Conservation (phyloP, 2,888 invertebrate species). For the Andrena fulva region DNA sequence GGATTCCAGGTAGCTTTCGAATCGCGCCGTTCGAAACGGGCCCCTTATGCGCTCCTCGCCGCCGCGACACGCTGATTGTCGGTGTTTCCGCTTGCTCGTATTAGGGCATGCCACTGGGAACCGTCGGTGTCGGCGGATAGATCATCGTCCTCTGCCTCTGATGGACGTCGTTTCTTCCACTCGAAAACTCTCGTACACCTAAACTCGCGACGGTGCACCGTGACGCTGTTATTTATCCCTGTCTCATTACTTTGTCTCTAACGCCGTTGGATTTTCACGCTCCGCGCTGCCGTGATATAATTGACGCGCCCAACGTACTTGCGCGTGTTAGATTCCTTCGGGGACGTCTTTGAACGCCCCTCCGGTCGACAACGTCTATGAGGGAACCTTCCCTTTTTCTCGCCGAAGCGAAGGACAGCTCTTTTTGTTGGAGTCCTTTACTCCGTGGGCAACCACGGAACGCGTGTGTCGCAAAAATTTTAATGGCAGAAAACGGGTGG, state of each 20-base stretch:
- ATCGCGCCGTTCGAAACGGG: constrained; percentile 28
- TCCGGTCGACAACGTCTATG: not conserved
- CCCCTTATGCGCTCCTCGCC: constrained; percentile 27
- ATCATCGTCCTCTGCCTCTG: constrained; percentile 25
- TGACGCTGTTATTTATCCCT: constrained; percentile 19
- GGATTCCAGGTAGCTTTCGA: constrained; percentile 49
- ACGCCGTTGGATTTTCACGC: too few relatives aligned
- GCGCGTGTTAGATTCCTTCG: not conserved
- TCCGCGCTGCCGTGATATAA: not conserved
- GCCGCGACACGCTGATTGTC: constrained; percentile 15
- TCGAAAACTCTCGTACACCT: constrained; percentile 4
- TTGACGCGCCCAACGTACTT: not conserved
- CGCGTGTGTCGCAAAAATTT: constrained; percentile 44
- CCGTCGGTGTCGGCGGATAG: constrained; percentile 1
- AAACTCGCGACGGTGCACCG: too few relatives aligned
- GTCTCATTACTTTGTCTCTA: not conserved
- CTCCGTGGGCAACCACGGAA: not conserved
- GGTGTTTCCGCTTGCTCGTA: constrained; percentile 45
- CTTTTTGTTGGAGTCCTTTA: not conserved
- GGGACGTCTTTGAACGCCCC: not conserved
- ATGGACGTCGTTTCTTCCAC: constrained; percentile 37
- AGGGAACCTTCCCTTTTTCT: not conserved
- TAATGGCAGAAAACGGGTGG: constrained; percentile 58
- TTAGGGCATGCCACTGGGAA: constrained; percentile 43
- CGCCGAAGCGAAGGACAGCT: not conserved